Evolutionary conservation across 2,888 invertebrate species (phyloP).

Genomic region (Brachycybe producta): DNA sequence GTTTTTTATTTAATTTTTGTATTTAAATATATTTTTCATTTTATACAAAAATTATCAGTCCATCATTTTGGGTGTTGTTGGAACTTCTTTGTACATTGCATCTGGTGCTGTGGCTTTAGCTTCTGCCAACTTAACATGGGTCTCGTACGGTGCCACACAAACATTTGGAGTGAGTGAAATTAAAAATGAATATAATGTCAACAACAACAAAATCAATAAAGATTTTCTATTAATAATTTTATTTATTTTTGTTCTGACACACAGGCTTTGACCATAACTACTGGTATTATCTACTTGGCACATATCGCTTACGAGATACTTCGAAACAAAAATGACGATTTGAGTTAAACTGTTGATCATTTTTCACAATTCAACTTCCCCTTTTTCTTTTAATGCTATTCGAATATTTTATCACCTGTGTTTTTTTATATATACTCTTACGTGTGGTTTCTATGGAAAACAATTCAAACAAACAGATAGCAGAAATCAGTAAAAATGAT

Average conservation of each 20-base stretch:
- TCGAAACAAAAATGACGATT: constrained; percentile 7
- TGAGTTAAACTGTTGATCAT: too few relatives aligned
- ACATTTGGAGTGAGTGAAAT: constrained; percentile 12
- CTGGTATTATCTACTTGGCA: constrained; percentile 12
- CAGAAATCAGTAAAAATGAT: too few relatives aligned
- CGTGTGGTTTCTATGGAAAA: too few relatives aligned
- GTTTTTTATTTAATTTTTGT: background rate
- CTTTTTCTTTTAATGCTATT: too few relatives aligned
- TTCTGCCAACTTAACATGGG: constrained; percentile 14
- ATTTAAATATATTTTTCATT: too few relatives aligned
- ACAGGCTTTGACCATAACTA: constrained; percentile 15
- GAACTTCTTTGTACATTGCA: constrained; percentile 12
- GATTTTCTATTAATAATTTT: background rate
- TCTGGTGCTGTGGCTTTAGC: constrained; percentile 13
- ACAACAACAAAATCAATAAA: too few relatives aligned
- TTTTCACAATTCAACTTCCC: too few relatives aligned
- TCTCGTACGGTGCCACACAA: constrained; percentile 10
- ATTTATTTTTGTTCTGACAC: background rate
- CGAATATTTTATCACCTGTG: too few relatives aligned
- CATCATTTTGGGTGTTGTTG: constrained; percentile 10
- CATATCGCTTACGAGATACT: constrained; percentile 13
- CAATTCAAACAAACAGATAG: too few relatives aligned
- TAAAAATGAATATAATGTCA: too few relatives aligned
- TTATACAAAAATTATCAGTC: constrained; percentile 5
- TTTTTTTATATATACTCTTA: too few relatives aligned